Percentiles rank a stretch among this genome's conserved stretches.
phyloP scores from a whole-genome alignment of 2,113 vertebrate genomes.

The Erpornis zantholeuca region DNA sequence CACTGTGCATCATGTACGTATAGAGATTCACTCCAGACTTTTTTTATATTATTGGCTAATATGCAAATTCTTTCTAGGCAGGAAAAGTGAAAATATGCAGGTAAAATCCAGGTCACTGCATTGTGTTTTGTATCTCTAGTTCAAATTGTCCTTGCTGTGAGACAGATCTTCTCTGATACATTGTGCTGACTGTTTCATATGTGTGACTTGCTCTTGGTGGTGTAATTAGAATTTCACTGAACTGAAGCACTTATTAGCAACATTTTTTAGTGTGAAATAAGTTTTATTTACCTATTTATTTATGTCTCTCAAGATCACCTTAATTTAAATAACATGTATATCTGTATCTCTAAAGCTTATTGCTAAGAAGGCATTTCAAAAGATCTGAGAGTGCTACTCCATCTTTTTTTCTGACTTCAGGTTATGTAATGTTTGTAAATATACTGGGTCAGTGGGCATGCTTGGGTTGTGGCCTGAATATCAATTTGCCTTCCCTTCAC shows the following conservation, averaged over 20 bases:
- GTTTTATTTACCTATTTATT: background rate
- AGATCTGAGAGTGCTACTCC: background rate
- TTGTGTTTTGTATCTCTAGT: background rate
- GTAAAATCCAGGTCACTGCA: background rate
- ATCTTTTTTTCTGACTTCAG: background rate
- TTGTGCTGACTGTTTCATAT: background rate
- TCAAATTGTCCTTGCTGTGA: background rate
- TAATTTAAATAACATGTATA: background rate
- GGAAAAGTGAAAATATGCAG: background rate
- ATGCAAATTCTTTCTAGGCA: background rate
- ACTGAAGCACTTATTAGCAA: background rate
- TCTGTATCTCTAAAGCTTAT: background rate
- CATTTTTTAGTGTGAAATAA: background rate
- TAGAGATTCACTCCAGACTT: background rate
- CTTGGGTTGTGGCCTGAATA: background rate
- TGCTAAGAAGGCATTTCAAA: background rate
- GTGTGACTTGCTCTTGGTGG: background rate
- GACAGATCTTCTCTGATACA: background rate
- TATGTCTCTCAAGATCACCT: background rate
- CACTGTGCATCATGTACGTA: accelerated
- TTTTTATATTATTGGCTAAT: background rate
- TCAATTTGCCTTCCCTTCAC: background rate
- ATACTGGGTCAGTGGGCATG: background rate
- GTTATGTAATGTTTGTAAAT: background rate
- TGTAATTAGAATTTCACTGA: background rate